These are phyloP conservation scores for Sinosuthora webbiana DNA, from an alignment of 2,113 vertebrate species.

Conservation along the genomic window DNA sequence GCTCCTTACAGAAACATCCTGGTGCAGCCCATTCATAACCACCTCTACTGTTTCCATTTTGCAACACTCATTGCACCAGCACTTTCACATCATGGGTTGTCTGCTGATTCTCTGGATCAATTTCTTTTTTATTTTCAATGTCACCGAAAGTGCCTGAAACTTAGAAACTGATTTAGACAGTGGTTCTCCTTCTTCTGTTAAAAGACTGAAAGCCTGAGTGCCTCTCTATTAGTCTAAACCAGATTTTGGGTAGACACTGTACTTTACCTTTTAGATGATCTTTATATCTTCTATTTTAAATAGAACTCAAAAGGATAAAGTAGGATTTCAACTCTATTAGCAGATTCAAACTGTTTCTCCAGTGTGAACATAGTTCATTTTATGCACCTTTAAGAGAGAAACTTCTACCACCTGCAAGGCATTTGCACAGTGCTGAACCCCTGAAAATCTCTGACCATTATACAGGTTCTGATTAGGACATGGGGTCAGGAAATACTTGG, in stretches of 20 bases:
- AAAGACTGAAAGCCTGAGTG: not conserved
- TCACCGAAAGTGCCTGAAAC: slow-evolving; percentile 4
- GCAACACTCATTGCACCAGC: not conserved
- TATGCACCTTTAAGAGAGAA: not conserved
- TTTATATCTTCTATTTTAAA: not conserved
- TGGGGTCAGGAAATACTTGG: not conserved
- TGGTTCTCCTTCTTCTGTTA: not conserved
- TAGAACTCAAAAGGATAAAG: not conserved
- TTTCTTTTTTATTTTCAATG: not conserved
- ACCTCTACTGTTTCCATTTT: not conserved
- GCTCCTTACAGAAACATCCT: not conserved
- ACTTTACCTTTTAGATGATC: not conserved
- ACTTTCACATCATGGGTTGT: not conserved
- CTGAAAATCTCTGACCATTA: not conserved
- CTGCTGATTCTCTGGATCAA: not conserved
- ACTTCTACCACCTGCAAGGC: not conserved
- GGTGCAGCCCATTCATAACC: not conserved
- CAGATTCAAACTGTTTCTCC: not conserved
- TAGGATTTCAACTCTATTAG: not conserved
- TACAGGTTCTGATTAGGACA: not conserved
- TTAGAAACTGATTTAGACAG: not conserved
- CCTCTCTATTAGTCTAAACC: not conserved
- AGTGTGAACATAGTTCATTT: not conserved
- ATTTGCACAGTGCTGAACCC: not conserved
- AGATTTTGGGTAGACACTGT: not conserved